phyloP scores from a whole-genome alignment of 2,113 vertebrate species.

The Bolborhynchus lineola region DNA sequence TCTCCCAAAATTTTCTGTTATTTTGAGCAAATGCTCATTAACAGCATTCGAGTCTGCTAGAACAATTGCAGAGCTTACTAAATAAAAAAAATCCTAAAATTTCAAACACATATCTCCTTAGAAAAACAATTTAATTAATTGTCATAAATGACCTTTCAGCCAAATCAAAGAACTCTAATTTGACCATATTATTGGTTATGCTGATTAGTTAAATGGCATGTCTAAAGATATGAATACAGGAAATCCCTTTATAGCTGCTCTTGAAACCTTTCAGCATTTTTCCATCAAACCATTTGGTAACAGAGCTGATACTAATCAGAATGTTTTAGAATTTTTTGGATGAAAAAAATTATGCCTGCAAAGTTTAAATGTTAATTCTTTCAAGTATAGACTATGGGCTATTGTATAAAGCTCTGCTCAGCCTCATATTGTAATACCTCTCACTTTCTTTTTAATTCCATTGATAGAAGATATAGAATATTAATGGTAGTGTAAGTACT shows the following conservation, averaged over 20 bases:
- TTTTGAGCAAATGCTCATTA: background rate
- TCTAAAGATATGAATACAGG: slow-evolving; percentile 20
- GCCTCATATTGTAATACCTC: slow-evolving; percentile 20
- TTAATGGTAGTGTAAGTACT: slow-evolving; percentile 55
- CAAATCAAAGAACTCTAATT: background rate
- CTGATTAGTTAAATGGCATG: slow-evolving; percentile 18
- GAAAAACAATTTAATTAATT: background rate
- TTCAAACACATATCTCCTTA: background rate
- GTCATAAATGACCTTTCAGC: background rate
- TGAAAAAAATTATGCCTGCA: background rate
- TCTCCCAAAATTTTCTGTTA: background rate
- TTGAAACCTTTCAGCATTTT: slow-evolving; percentile 21
- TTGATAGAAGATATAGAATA: slow-evolving; percentile 47
- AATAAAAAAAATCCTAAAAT: background rate
- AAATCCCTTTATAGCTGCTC: slow-evolving; percentile 4
- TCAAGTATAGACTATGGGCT: background rate
- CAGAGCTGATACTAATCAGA: slow-evolving; percentile 11
- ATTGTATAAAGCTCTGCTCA: slow-evolving; percentile 21
- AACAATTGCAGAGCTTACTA: background rate
- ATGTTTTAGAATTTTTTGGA: slow-evolving; percentile 25
- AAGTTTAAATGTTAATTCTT: slow-evolving; percentile 33
- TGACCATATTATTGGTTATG: background rate
- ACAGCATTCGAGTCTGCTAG: background rate
- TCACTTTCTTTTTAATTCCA: slow-evolving; percentile 49
- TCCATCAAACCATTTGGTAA: background rate